Percentiles rank a stretch among this genome's conserved stretches.
These are phyloP conservation scores for Cecidostiba fungosa DNA, from an alignment of 2,888 invertebrate species.

Conservation along the genomic window DNA sequence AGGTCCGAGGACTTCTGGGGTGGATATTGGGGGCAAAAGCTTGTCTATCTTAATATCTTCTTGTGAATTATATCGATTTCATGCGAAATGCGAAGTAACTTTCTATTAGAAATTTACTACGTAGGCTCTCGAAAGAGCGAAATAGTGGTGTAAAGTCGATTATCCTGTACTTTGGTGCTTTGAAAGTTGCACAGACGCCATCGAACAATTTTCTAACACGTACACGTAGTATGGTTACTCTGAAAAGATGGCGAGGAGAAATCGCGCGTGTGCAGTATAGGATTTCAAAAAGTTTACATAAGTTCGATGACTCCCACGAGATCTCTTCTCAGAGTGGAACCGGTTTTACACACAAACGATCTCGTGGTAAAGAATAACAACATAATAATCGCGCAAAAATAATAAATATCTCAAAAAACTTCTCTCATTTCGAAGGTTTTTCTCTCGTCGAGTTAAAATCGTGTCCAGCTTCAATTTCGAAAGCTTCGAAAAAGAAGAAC, in stretches of 20 bases:
- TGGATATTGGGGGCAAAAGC: not conserved
- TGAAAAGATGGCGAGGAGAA: not conserved
- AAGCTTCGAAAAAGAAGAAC: not conserved
- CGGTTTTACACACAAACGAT: not conserved
- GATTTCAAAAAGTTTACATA: conserved; percentile 1
- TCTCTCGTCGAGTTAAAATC: not conserved
- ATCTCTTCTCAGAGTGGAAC: not conserved
- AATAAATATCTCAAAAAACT: not conserved
- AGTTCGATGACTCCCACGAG: conserved; percentile 9
- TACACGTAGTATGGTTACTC: not conserved
- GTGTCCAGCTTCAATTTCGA: not conserved
- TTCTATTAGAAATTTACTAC: not conserved
- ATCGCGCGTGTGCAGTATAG: not conserved
- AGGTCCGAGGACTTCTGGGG: not conserved
- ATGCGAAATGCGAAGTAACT: not conserved
- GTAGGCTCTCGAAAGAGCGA: not conserved
- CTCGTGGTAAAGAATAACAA: not conserved
- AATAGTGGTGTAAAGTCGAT: not conserved
- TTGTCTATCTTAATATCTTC: not conserved
- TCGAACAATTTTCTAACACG: not conserved
- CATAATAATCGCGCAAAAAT: not conserved
- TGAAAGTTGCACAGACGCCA: too few relatives aligned
- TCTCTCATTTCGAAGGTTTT: too few relatives aligned
- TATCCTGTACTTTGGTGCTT: too few relatives aligned
- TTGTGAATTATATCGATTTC: not conserved